Evolutionary conservation across 1,140 invertebrate genomes (phyloP), one percentile per base, ranked within the genome.

Genomic region (Tribolium madens): DNA sequence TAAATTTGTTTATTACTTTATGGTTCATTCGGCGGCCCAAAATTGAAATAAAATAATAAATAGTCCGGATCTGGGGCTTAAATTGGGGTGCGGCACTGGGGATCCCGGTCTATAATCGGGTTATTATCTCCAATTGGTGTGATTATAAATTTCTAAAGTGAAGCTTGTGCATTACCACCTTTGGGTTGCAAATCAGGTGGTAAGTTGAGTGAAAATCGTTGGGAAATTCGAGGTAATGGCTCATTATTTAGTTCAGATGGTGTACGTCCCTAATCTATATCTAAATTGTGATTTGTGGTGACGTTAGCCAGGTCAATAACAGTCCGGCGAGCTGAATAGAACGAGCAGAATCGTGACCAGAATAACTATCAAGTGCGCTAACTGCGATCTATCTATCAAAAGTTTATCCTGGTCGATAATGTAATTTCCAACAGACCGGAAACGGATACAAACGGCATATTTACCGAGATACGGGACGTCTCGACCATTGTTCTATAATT

Each of bases 401-500:
- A 79, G 74, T 79, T 79, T 79, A 79, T 79, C 78, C 78, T 50
- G 78, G 75, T 79, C 78, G 78, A 79, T 79, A 79, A 79, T 79
- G 78, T 76, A 79, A 79, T 79, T 79, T 79, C 75, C 36, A 79
- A 70, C 74, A 53, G 68, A 64, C 48, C 21, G 64, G 57, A 76
- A 48, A 71, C 73, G 47, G 73, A 78, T 78, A 60, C 46, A 70
- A 78, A 78, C 50, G 72, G 48, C 60, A 48, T 47, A 72, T 75
- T 70, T 75, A 74, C 53, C 71, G 73, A 50, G 53, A 60, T 60
- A 60, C 53, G 53, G 18, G 15, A 60, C 47, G 12, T 18, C 36
- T 47, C 12, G 36, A 7, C 69, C n/a, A 71, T 48, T 71, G 69
- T 71, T 64, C 21, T 26, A 50, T 71, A 71, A 48, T 48, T 71